Conservation (phyloP, 2,888 invertebrate species). For the Noctua comes region DNA sequence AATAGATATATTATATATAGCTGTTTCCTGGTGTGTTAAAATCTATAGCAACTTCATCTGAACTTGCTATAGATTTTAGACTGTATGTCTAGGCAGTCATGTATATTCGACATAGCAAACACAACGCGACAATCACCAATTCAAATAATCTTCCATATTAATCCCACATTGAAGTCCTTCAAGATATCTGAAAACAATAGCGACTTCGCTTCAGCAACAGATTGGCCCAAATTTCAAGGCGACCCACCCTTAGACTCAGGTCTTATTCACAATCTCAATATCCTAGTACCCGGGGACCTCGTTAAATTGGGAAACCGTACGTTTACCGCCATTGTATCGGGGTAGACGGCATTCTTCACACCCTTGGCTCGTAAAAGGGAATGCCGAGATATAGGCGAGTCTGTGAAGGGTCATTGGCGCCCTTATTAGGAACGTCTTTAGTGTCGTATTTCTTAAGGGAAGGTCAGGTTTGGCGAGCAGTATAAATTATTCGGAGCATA, state of each 20-base stretch:
- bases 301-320: conserved; percentile 71
- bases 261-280: conserved; percentile 69
- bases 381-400: conserved; percentile 70
- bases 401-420: conserved; percentile 74
- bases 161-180: conserved; percentile 1
- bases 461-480: conserved; percentile 69
- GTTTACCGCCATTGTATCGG: conserved; percentile 72
- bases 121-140: conserved; percentile 9
- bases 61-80: too few relatives aligned
- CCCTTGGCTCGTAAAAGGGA: conserved; percentile 78
- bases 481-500: conserved; percentile 67
- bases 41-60: conserved; percentile 16
- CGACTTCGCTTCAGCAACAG: conserved; percentile 48
- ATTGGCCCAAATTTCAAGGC: conserved; percentile 49
- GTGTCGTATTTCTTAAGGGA: conserved; percentile 69
- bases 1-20: not conserved
- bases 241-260: conserved; percentile 53
- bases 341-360: conserved; percentile 76
- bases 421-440: conserved; percentile 74
- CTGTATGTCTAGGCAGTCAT: not conserved
- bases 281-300: conserved; percentile 62
- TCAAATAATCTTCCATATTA: conserved; percentile 33
- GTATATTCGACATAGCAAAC: conserved; percentile 4
- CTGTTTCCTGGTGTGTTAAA: not conserved
- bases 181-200: conserved; percentile 49